phyloP scores from a whole-genome alignment of 2,113 vertebrate species.

The Lophotis ruficrista region DNA sequence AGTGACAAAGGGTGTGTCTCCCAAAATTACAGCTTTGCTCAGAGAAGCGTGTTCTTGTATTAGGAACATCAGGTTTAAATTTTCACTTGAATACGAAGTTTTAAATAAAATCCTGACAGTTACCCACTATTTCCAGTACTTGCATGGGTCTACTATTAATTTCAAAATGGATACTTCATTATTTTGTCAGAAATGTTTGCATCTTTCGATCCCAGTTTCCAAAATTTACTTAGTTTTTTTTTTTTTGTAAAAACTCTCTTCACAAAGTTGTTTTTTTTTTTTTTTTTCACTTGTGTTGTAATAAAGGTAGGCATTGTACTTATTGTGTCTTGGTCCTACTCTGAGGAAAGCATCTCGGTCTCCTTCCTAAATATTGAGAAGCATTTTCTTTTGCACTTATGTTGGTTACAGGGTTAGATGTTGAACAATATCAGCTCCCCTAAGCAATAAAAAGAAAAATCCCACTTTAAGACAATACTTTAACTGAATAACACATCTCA shows the following conservation, averaged over 20 bases:
- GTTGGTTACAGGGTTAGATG: not conserved
- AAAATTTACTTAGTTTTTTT: not conserved
- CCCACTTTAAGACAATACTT: not conserved
- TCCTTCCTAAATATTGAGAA: not conserved
- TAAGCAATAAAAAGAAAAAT: not conserved
- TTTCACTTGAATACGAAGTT: slow-evolving; percentile 37
- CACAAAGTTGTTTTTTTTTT: not conserved
- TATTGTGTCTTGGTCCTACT: not conserved
- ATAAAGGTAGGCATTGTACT: not conserved
- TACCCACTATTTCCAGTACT: not conserved
- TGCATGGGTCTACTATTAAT: not conserved
- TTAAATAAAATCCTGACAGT: slow-evolving; percentile 22
- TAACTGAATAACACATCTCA: not conserved
- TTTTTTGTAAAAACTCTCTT: not conserved
- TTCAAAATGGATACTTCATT: not conserved
- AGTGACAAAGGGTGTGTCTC: slow-evolving; percentile 1
- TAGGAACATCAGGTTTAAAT: slow-evolving; percentile 42
- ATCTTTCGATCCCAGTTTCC: not conserved
- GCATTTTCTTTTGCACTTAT: not conserved
- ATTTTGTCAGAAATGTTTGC: not conserved
- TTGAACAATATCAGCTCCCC: not conserved
- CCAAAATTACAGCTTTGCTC: not conserved
- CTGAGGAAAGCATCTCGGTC: not conserved
- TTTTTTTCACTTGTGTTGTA: not conserved
- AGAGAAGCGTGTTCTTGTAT: slow-evolving; percentile 4